Conservation (phyloP, 2,888 invertebrate species). For the Carcina quercana region DNA sequence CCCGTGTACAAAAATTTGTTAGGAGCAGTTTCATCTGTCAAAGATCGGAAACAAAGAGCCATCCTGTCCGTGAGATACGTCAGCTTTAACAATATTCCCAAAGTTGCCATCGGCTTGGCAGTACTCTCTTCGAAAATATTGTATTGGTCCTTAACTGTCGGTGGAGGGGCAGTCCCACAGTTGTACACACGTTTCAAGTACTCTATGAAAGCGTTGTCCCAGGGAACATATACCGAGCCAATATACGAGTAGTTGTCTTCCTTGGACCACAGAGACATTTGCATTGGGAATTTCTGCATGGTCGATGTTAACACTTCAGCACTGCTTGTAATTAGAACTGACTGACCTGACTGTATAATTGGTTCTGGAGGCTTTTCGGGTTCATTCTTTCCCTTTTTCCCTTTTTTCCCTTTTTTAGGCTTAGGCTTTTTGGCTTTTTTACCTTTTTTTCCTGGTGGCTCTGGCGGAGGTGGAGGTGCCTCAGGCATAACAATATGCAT, state of each 20-base stretch:
- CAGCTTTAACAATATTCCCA: constrained; percentile 55
- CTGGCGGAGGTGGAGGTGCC: constrained; percentile 55
- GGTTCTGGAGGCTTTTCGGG: constrained; percentile 48
- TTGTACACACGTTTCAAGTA: constrained; percentile 43
- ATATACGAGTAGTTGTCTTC: constrained; percentile 51
- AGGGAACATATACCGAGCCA: constrained; percentile 44
- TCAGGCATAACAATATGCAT: constrained; percentile 63
- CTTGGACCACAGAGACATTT: constrained; percentile 58
- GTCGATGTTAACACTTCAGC: constrained; percentile 52
- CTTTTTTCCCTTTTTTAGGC: constrained; percentile 38
- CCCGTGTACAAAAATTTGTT: constrained; percentile 60
- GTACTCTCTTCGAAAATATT: constrained; percentile 63
- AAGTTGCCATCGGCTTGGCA: constrained; percentile 52
- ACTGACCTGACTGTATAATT: constrained; percentile 58
- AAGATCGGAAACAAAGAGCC: constrained; percentile 52
- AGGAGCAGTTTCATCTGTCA: constrained; percentile 51
- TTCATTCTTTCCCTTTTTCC: constrained; percentile 39
- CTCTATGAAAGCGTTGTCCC: constrained; percentile 47
- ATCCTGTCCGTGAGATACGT: constrained; percentile 48
- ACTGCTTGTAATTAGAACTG: constrained; percentile 54
- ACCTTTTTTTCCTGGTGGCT: constrained; percentile 43
- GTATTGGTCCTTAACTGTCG: constrained; percentile 50
- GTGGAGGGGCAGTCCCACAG: constrained; percentile 32
- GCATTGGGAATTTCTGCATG: constrained; percentile 50
- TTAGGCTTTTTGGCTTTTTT: constrained; percentile 40